Base-by-base conservation (phyloP, 2,113 vertebrate genomes). In the Nesoenas mayeri region DNA sequence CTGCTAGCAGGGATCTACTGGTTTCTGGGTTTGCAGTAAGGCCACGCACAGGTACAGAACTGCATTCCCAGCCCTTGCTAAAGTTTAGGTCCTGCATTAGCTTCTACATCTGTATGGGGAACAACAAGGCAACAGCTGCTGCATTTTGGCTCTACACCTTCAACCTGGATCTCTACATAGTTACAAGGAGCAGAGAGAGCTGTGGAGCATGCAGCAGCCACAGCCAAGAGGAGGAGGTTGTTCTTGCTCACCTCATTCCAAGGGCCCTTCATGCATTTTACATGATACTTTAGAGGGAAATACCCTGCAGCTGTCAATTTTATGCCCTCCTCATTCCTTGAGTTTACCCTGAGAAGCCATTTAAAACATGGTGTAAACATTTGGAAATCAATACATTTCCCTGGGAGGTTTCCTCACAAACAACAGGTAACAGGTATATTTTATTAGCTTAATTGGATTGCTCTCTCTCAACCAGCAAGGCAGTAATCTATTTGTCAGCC, bases 1-100 rank as follows among this genome's bases (percentile, higher is more conserved):
- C n/a, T 74, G 9, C 51, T 28, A 4, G 8, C 2, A 44, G 34
- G 36, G 88, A 28, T 29, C 67, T 83, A 38, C 36, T 54, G 32
- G 4, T 54, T 85, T 57, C 44, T 28, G 14, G 24, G 32, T 60
- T 80, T 29, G 53, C 12, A 26, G 22, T 40, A 62, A 44, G 3
- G 3, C 51, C 25, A 15, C 1, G 1, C 13, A n/a, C 5, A 40
- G 32, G 7, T 14, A 31, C 24, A 32, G 0, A 0, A 20, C 28
- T 85, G 17, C 34, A 65, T 28, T 32, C 15, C 31, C 56, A 48
- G 8, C 6, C 34, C 22, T 81, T 81, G 42, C 66, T 85, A 38
- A n/a, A 32, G 10, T 56, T 89, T 29, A 28, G 48, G 20, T 87
- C n/a, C 16, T 91, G 36, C 54, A 54, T 74, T 78, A 71, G 6